phyloP scores from a whole-genome alignment of 1,140 invertebrate genomes.

The Acyrthosiphon pisum region DNA sequence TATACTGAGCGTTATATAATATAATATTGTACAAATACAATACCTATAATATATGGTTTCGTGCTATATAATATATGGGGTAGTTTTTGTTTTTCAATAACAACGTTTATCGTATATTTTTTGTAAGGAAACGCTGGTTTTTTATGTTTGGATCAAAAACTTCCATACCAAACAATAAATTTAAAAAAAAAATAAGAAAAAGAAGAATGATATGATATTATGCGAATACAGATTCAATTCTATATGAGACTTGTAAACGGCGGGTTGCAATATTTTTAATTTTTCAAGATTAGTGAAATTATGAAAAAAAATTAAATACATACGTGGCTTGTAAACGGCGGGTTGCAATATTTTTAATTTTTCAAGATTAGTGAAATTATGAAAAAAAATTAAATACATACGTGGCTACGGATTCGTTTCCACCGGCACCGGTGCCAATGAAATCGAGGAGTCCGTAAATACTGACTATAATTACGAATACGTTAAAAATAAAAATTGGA shows the following conservation, averaged over 20 bases:
- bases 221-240: not conserved
- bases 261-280: no score
- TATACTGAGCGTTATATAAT: not conserved
- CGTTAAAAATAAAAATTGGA: conserved; percentile 38
- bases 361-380: not conserved
- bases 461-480: conserved; percentile 22
- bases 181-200: not conserved
- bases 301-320: not conserved
- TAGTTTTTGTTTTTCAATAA: not conserved
- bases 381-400: not conserved
- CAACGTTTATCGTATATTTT: not conserved
- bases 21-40: not conserved
- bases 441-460: not conserved
- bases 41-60: not conserved
- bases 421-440: not conserved
- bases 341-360: no score
- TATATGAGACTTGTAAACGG: not conserved
- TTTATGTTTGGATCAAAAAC: not conserved
- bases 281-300: not conserved
- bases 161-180: not conserved
- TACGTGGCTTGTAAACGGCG: not conserved
- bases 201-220: not conserved
- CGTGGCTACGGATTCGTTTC: not conserved
- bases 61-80: not conserved
- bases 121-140: not conserved